These are phyloP conservation scores for Zaprionus capensis DNA, from an alignment of 1,140 invertebrate genomes.

Conservation along the genomic window DNA sequence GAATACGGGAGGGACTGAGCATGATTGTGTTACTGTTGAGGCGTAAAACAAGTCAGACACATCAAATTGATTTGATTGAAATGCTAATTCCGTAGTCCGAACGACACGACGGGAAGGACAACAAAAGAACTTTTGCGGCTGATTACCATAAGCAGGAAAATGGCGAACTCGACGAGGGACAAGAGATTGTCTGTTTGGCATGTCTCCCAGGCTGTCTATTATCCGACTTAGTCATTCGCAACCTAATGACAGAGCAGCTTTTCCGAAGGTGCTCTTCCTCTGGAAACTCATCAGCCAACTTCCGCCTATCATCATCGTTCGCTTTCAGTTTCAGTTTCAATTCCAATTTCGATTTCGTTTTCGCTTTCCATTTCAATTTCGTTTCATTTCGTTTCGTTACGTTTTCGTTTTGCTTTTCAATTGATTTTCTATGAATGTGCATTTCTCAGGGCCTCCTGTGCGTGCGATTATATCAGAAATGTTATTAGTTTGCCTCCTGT, in stretches of 20 bases:
- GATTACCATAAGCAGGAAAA: slow-evolving; percentile 41
- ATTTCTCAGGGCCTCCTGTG: slow-evolving; percentile 13
- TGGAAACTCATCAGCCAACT: slow-evolving; percentile 52
- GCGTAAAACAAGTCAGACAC: slow-evolving; percentile 78
- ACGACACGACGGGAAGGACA: slow-evolving; percentile 25
- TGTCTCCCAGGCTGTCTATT: slow-evolving; percentile 30
- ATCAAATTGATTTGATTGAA: slow-evolving; percentile 80
- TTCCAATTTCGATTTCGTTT: slow-evolving; percentile 35
- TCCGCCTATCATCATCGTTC: slow-evolving; percentile 37
- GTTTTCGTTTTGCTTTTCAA: slow-evolving; percentile 61
- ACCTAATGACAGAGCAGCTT: slow-evolving; percentile 37
- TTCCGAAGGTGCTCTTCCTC: slow-evolving; percentile 16
- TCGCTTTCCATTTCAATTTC: slow-evolving; percentile 55
- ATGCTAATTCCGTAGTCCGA: slow-evolving; percentile 64
- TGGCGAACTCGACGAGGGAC: background rate
- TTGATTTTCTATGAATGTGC: slow-evolving; percentile 62
- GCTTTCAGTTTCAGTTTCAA: slow-evolving; percentile 28
- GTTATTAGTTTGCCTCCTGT: slow-evolving; percentile 66
- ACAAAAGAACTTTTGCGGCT: slow-evolving; percentile 41
- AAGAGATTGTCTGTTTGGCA: slow-evolving; percentile 13
- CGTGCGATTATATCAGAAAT: slow-evolving; percentile 55
- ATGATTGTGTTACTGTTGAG: slow-evolving; percentile 48
- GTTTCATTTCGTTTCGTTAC: slow-evolving; percentile 45
- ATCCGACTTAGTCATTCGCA: slow-evolving; percentile 57
- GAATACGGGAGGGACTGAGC: background rate